A percentile compares a stretch with the other conserved stretches of the same genome.
Evolutionary conservation across 2,797 vertebrate genomes (phyloP).

Genomic region (Lemur catta): DNA sequence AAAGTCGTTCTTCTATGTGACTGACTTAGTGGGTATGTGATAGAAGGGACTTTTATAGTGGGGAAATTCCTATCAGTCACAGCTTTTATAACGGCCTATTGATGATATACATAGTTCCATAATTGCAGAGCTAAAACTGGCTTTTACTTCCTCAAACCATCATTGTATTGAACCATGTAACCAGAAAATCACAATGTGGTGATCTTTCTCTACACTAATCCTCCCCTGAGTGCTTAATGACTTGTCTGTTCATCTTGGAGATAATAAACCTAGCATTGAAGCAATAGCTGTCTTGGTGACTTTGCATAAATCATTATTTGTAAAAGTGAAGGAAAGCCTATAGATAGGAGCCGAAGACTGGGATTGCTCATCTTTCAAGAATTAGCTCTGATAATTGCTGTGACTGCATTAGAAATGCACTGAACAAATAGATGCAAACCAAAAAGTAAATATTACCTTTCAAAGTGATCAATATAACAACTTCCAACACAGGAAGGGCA

Average conservation of each 20-base stretch:
- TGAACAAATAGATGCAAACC: slow-evolving; percentile 67
- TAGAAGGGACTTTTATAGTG: slow-evolving; percentile 68
- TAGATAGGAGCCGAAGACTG: slow-evolving; percentile 67
- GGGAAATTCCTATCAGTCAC: slow-evolving; percentile 72
- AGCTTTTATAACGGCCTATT: slow-evolving; percentile 80
- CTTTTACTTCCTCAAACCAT: slow-evolving; percentile 83
- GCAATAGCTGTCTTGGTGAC: slow-evolving; percentile 81
- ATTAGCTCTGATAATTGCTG: slow-evolving; percentile 70
- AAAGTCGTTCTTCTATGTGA: slow-evolving; percentile 61
- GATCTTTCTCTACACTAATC: slow-evolving; percentile 83
- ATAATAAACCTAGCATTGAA: slow-evolving; percentile 85
- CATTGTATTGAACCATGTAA: slow-evolving; percentile 84
- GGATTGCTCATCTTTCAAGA: slow-evolving; percentile 69
- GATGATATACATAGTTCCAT: slow-evolving; percentile 68
- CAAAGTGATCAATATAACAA: slow-evolving; percentile 70
- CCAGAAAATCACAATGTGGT: slow-evolving; percentile 85
- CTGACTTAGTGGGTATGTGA: slow-evolving; percentile 41
- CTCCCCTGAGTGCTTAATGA: slow-evolving; percentile 82
- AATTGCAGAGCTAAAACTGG: slow-evolving; percentile 81
- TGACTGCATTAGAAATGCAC: slow-evolving; percentile 60
- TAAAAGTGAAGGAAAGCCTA: slow-evolving; percentile 83
- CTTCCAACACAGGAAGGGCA: slow-evolving; percentile 56
- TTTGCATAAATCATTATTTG: slow-evolving; percentile 86
- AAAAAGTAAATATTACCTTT: slow-evolving; percentile 74
- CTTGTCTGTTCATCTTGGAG: slow-evolving; percentile 83